Evolutionary conservation across 2,888 invertebrate genomes (phyloP), one percentile per base, ranked within the genome.

Genomic region (Volucella zonaria): DNA sequence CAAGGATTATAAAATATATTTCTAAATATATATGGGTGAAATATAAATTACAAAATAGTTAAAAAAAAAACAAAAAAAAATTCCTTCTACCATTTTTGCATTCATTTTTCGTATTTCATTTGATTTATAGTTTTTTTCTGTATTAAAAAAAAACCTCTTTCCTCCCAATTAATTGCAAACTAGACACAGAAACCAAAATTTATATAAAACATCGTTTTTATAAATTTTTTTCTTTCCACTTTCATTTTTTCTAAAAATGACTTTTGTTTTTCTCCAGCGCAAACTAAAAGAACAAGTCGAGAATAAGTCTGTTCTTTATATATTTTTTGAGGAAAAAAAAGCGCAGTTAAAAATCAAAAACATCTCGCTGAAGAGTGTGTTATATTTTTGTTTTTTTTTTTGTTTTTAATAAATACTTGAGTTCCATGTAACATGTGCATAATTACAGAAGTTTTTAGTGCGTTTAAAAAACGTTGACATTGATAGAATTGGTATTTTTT

Each of bases 1-100:
- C 76, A 80, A 85, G 80, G 61, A 85, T 76, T 85, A 85, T 71
- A 85, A 85, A 85, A 85, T 80, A 80, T 80, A 75, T 76, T 47
- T 67, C 54, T 79, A 74, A 68, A 79, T 68, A 56, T 31, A 31
- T 80, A 80, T 56, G 66, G 66, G 80, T 76, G 83, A 76, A 80
- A 75, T 80, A 80, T 75, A 74, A 73, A 70, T 51, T 58, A 52
- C 42, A 74, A 73, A 64, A 74, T 45, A 73, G 14, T 47, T 40
- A 67, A 45, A 66, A 18, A 18, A 49, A 43, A 75, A 73, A 56
- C 66, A 59, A 47, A 15, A 54, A 68, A 80, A 80, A 70, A 54
- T 71, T 83, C 64, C 75, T 80, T 71, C 75, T 47, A 42, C 54
- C 23, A n/a, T 18, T 49, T n/a, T 52, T 45, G 14, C 15, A 62